A percentile compares a stretch with the other conserved stretches of the same genome.
phyloP scores from a whole-genome alignment of 2,113 vertebrate genomes.

The Nematolebias whitei region DNA sequence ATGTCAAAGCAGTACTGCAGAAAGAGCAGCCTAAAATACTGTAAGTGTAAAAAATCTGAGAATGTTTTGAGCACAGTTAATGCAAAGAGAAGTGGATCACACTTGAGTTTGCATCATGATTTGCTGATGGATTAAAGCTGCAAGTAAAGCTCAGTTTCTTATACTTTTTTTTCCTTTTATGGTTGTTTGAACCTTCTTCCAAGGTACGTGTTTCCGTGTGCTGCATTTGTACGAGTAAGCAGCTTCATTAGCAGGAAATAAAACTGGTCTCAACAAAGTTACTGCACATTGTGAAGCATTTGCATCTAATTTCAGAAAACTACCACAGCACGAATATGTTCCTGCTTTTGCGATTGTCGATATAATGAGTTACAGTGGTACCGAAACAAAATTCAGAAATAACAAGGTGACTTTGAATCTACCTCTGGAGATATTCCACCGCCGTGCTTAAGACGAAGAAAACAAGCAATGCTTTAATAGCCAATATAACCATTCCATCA shows the following conservation, averaged over 20 bases:
- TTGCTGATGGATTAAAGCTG: conserved; percentile 70
- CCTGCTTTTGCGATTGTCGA: conserved; percentile 47
- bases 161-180: conserved; percentile 40
- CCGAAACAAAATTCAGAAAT: conserved; percentile 66
- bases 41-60: conserved; percentile 46
- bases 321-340: conserved; percentile 51
- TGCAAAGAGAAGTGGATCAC: conserved; percentile 69
- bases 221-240: not conserved
- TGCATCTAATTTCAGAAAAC: conserved; percentile 80
- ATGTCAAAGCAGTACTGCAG: conserved; percentile 40
- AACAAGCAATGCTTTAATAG: conserved; percentile 76
- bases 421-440: conserved; percentile 62
- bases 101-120: conserved; percentile 60
- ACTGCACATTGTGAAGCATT: conserved; percentile 63
- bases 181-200: conserved; percentile 55
- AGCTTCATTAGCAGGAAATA: conserved; percentile 62
- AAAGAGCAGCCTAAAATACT: conserved; percentile 52
- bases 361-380: conserved; percentile 72
- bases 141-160: conserved; percentile 62
- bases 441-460: conserved; percentile 65
- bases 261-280: conserved; percentile 53
- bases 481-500: conserved; percentile 77
- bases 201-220: conserved; percentile 20
- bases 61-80: conserved; percentile 50
- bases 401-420: conserved; percentile 79